Evolutionary conservation across 92 coral and sea anemone genomes (phyloP).

Genomic region (Parazoanthus atlanticus): DNA sequence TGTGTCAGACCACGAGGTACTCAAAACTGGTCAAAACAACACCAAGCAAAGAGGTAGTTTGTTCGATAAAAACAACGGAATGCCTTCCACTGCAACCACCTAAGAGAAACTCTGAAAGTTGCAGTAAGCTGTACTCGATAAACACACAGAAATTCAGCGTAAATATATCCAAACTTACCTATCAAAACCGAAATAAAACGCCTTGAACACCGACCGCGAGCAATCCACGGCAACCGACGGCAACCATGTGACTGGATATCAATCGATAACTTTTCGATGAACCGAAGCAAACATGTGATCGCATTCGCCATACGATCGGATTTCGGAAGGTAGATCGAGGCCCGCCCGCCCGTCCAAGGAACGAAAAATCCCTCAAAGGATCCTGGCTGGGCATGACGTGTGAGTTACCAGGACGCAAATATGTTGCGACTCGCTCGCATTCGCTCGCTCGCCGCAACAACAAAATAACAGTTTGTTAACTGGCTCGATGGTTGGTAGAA

Average conservation of each 20-base stretch:
- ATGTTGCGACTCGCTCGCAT: too few species aligned
- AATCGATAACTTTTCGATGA: too few species aligned
- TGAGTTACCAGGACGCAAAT: too few species aligned
- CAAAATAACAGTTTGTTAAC: too few species aligned
- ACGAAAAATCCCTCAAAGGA: constrained; percentile 27
- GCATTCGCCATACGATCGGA: too few species aligned
- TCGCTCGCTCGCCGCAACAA: too few species aligned
- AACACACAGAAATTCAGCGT: background rate
- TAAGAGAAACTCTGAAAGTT: background rate
- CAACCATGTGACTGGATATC: too few species aligned
- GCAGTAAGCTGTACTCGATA: background rate
- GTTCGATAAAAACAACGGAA: background rate
- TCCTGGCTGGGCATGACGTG: background rate
- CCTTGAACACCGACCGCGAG: too few species aligned
- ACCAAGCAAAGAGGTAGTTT: background rate
- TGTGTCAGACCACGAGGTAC: background rate
- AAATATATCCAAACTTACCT: background rate
- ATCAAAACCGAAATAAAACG: background rate
- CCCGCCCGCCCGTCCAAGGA: constrained; percentile 5
- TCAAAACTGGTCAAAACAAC: background rate
- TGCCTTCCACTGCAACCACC: background rate
- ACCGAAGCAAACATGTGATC: too few species aligned
- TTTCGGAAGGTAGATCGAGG: too few species aligned
- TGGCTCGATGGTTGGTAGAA: too few species aligned
- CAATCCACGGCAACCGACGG: too few species aligned